Percentiles rank a stretch among this genome's conserved stretches.
phyloP scores from a whole-genome alignment of 2,888 invertebrate species.

The Lucinisca nassula region DNA sequence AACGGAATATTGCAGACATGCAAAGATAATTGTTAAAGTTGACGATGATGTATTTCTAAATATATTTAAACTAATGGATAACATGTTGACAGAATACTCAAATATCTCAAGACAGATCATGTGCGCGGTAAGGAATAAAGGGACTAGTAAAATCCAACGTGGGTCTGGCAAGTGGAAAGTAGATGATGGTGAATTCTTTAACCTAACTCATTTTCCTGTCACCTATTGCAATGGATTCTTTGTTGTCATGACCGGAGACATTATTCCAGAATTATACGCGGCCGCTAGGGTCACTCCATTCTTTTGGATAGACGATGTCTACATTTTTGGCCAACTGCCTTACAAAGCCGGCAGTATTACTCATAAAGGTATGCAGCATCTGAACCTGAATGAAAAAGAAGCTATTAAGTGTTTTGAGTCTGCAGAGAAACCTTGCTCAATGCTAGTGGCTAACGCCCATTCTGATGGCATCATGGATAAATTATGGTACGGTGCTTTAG shows the following conservation, averaged over 20 bases:
- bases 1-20: constrained; percentile 75
- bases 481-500: constrained; percentile 74
- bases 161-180: constrained; percentile 79
- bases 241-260: constrained; percentile 79
- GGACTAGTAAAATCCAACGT: constrained; percentile 77
- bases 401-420: constrained; percentile 72
- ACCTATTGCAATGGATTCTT: constrained; percentile 86
- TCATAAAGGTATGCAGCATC: constrained; percentile 91
- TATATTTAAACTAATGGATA: constrained; percentile 75
- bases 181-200: constrained; percentile 76
- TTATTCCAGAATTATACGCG: constrained; percentile 80
- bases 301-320: constrained; percentile 88
- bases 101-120: constrained; percentile 70
- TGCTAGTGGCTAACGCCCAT: constrained; percentile 71
- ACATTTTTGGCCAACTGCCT: constrained; percentile 84
- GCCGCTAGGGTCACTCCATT: constrained; percentile 83
- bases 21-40: constrained; percentile 77
- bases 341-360: constrained; percentile 77
- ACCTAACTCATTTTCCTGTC: constrained; percentile 80
- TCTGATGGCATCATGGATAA: constrained; percentile 71
- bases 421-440: constrained; percentile 63
- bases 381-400: constrained; percentile 92
- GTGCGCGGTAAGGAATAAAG: constrained; percentile 75
- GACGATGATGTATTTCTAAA: constrained; percentile 84
- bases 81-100: constrained; percentile 70